A percentile compares a stretch with the other conserved stretches of the same genome.
Conservation (phyloP, 1,140 invertebrate genomes). For the Macrobrachium nipponense region DNA sequence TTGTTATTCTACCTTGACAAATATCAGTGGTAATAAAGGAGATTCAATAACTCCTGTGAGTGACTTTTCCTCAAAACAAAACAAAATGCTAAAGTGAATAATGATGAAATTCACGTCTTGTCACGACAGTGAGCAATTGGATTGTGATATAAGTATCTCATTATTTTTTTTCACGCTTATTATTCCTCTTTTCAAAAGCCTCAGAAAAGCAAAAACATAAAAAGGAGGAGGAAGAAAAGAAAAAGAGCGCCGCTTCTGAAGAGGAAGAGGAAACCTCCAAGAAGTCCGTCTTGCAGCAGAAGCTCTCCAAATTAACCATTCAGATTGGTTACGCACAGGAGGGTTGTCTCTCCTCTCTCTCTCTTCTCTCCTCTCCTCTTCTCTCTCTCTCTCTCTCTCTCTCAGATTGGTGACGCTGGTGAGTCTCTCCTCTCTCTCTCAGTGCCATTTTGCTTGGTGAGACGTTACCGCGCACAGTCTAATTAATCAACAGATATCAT, state of each 20-base stretch:
- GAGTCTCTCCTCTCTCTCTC: neutral
- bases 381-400: neutral
- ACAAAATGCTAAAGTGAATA: no score
- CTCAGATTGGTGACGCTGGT: no score
- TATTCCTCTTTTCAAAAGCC: neutral
- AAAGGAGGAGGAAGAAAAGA: neutral
- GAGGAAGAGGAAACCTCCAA: neutral
- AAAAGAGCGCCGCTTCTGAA: neutral
- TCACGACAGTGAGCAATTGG: no score
- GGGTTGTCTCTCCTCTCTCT: slow-evolving; percentile 16
- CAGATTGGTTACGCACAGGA: slow-evolving; percentile 55
- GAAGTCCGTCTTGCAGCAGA: slow-evolving; percentile 44
- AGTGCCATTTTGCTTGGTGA: no score
- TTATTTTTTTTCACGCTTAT: neutral
- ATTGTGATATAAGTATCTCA: neutral
- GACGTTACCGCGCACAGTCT: no score
- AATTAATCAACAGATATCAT: no score
- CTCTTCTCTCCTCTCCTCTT: no score
- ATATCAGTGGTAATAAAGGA: no score
- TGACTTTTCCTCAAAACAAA: no score
- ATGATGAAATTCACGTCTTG: no score
- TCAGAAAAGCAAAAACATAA: slow-evolving; percentile 30
- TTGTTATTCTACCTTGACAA: no score
- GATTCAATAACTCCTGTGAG: no score
- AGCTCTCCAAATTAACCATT: slow-evolving; percentile 42